Evolutionary conservation across 2,888 invertebrate species (phyloP).

Genomic region (Mesorhabditis spiculigera): DNA sequence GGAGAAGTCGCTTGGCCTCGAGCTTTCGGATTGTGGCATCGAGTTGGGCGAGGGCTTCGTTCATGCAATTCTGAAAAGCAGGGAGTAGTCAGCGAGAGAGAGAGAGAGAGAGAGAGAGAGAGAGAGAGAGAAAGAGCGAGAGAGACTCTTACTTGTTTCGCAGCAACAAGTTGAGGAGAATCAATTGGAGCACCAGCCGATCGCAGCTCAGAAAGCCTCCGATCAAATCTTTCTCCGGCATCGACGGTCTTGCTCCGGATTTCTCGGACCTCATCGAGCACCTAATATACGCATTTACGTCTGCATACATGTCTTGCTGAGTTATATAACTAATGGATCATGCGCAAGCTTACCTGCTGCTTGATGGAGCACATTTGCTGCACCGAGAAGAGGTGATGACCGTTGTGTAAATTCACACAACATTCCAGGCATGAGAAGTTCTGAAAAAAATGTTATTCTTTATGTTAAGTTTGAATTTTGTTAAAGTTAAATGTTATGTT

Average conservation of each 20-base stretch:
- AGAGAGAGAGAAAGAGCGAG: neutral
- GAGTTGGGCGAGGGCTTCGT: slow-evolving; percentile 20
- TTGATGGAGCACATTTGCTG: slow-evolving; percentile 40
- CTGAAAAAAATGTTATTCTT: slow-evolving; percentile 15
- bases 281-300: neutral
- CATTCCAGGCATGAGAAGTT: slow-evolving; percentile 48
- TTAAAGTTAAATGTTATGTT: slow-evolving; percentile 1
- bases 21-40: slow-evolving; percentile 26
- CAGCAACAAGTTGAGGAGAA: neutral
- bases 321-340: no score
- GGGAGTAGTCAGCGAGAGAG: no score
- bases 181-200: slow-evolving; percentile 9
- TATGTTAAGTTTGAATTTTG: neutral
- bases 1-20: slow-evolving; percentile 24
- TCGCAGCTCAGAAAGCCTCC: slow-evolving; percentile 19
- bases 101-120: no score
- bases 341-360: slow-evolving; percentile 17
- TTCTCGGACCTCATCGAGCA: slow-evolving; percentile 30
- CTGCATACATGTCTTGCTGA: no score
- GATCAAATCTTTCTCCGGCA: slow-evolving; percentile 28
- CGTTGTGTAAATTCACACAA: slow-evolving; percentile 53
- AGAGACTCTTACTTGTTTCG: neutral
- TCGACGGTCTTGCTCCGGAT: slow-evolving; percentile 25
- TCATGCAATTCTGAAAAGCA: slow-evolving; percentile 19
- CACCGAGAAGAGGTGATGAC: slow-evolving; percentile 41